A percentile compares a stretch with the other conserved stretches of the same genome.
Evolutionary conservation across 2,113 vertebrate genomes (phyloP).

Genomic region (Mastomys natalensis): DNA sequence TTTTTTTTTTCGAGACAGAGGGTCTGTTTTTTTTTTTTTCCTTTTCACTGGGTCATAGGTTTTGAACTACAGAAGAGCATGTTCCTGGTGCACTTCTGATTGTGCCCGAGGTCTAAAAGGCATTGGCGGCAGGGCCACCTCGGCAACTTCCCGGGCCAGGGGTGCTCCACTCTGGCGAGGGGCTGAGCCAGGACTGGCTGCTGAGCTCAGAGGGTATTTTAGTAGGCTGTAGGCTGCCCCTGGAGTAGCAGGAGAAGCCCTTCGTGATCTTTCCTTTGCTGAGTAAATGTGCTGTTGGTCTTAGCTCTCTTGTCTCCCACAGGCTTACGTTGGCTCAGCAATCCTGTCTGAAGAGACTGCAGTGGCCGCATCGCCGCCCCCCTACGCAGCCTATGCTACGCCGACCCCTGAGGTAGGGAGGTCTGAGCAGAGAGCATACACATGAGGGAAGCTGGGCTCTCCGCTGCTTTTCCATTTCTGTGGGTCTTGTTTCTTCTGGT

Average conservation of each 20-base stretch:
- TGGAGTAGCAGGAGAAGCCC: not conserved
- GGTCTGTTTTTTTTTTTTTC: not conserved
- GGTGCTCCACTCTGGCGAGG: not conserved
- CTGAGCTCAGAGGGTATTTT: not conserved
- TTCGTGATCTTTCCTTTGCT: not conserved
- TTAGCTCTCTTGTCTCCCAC: not conserved
- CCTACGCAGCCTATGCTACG: conserved; percentile 87
- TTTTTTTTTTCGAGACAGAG: too few relatives aligned
- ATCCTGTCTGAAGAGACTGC: conserved; percentile 86
- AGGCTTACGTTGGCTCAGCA: conserved; percentile 86
- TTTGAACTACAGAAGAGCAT: not conserved
- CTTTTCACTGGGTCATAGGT: not conserved
- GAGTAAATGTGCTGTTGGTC: not conserved
- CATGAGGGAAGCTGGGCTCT: not conserved
- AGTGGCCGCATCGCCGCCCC: conserved; percentile 86
- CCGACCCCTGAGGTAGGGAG: conserved; percentile 87
- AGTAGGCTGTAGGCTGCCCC: not conserved
- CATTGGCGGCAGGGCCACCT: not conserved
- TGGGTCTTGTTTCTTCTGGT: not conserved
- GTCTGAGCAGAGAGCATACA: not conserved
- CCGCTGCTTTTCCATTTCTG: not conserved
- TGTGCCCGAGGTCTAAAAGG: not conserved
- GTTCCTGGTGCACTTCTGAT: not conserved
- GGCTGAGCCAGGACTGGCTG: not conserved
- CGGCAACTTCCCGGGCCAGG: too few relatives aligned